These are phyloP conservation scores for Microtus pennsylvanicus DNA, from an alignment of 2,113 vertebrate genomes.

Conservation along the genomic window DNA sequence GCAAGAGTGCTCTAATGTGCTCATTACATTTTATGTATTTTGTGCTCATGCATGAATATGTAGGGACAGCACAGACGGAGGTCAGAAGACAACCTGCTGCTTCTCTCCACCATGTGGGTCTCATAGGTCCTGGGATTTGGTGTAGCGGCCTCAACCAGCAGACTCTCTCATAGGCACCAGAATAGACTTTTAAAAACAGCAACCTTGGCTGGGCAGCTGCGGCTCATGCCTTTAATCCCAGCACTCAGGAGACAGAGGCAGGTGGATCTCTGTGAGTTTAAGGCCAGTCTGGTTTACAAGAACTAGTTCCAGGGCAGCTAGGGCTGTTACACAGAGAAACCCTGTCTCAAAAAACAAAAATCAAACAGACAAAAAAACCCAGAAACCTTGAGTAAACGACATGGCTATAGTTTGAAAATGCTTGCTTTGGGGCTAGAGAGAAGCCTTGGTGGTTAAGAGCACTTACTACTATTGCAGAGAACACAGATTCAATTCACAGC, in stretches of 20 bases:
- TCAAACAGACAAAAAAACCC: no score
- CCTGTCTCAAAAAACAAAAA: no score
- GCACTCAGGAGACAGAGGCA: no score
- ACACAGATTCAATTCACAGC: neutral
- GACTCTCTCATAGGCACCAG: neutral
- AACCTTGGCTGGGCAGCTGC: no score
- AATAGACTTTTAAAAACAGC: neutral
- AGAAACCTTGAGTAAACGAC: neutral
- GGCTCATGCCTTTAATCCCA: no score
- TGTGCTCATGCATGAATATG: neutral
- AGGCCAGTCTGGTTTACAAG: no score
- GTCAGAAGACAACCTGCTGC: neutral
- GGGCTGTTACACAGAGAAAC: no score
- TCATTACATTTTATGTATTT: neutral
- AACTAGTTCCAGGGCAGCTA: no score
- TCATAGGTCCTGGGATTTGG: neutral
- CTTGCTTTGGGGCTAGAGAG: neutral
- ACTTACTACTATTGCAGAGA: neutral
- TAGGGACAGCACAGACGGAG: neutral
- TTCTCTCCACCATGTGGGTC: neutral
- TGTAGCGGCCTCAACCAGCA: neutral
- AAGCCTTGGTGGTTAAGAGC: neutral
- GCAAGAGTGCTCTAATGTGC: neutral
- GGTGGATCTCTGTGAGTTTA: no score
- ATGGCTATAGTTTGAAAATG: slow-evolving; percentile 14